Evolutionary conservation across 2,113 vertebrate species (phyloP).

Genomic region (Cottus gobio): DNA sequence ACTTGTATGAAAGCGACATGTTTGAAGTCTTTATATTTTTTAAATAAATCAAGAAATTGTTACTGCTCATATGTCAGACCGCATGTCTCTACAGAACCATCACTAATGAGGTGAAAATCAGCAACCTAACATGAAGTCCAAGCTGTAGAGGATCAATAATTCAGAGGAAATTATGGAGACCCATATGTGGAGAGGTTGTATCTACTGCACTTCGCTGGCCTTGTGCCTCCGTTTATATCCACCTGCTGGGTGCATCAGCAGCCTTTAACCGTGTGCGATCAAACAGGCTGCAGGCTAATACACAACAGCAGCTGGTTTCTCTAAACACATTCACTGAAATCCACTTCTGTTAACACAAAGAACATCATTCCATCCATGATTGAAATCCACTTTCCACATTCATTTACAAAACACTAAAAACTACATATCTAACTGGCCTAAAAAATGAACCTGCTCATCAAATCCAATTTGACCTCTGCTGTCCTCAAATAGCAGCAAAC

Average conservation of each 20-base stretch:
- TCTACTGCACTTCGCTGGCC: not conserved
- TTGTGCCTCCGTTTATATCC: not conserved
- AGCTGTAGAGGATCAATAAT: not conserved
- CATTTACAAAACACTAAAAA: slow-evolving; percentile 21
- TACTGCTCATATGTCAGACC: not conserved
- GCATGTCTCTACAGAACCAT: not conserved
- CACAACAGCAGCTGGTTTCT: not conserved
- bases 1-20: not conserved
- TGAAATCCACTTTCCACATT: slow-evolving; percentile 23
- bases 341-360: slow-evolving; percentile 25
- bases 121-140: not conserved
- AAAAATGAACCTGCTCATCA: slow-evolving; percentile 17
- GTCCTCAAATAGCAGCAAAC: slow-evolving; percentile 27
- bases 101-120: not conserved
- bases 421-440: slow-evolving; percentile 4
- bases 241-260: slow-evolving; percentile 1
- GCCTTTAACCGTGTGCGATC: not conserved
- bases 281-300: not conserved
- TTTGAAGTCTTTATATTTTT: not conserved
- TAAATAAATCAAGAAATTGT: not conserved
- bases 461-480: slow-evolving; percentile 36
- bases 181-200: not conserved
- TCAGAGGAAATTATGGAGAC: not conserved
- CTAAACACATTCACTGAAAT: slow-evolving; percentile 5
- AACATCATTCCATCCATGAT: slow-evolving; percentile 1